Evolutionary conservation across 2,113 vertebrate genomes (phyloP).

Genomic region (Tachuris rubrigastra): DNA sequence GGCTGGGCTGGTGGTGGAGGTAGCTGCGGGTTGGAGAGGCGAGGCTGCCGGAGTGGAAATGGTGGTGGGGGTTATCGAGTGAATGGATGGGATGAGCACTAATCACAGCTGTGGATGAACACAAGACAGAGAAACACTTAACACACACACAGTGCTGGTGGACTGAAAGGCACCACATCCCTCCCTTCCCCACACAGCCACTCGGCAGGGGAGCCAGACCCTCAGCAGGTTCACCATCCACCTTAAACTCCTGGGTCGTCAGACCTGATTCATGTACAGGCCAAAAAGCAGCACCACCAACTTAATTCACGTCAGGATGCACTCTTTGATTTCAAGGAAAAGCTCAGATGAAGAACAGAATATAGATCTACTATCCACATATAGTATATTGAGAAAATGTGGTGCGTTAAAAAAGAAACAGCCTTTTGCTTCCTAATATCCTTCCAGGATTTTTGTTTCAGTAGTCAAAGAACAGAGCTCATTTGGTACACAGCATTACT

Average conservation of each 20-base stretch:
- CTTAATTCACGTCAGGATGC: background rate
- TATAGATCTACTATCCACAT: background rate
- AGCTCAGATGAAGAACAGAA: background rate
- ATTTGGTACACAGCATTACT: background rate
- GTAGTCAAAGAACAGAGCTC: background rate
- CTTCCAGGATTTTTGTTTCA: background rate
- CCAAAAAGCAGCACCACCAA: background rate
- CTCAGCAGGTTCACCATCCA: background rate
- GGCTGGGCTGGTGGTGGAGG: conserved; percentile 88
- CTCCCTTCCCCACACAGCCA: background rate
- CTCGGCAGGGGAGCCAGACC: background rate
- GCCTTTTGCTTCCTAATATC: background rate
- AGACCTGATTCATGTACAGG: background rate
- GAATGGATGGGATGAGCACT: conserved; percentile 99
- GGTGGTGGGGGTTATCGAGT: conserved; percentile 98
- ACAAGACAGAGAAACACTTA: conserved; percentile 84
- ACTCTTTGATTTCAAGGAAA: background rate
- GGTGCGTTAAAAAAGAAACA: background rate
- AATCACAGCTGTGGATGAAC: conserved; percentile 97
- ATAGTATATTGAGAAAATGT: background rate
- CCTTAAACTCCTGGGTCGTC: background rate
- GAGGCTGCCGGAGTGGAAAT: conserved; percentile 98
- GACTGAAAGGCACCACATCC: background rate
- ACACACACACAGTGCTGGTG: conserved; percentile 43
- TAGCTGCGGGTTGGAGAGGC: conserved; percentile 92